Base-by-base conservation (phyloP, 2,797 vertebrate species). In the Pteronotus mesoamericanus region DNA sequence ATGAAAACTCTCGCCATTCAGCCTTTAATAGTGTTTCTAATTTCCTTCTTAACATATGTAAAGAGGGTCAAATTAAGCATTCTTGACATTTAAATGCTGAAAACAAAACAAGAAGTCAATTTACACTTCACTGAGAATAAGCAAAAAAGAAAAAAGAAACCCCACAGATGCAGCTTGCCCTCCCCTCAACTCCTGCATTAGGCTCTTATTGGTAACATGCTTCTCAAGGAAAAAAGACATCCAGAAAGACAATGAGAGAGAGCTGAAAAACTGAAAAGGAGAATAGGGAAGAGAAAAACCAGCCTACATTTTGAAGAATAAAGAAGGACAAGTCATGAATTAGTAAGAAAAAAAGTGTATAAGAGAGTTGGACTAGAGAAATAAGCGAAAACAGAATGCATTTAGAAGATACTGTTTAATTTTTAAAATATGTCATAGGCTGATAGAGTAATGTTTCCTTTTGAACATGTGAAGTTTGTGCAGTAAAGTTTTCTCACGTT, bases 31-130 rank as follows among this genome's bases (percentile, higher is more conserved):
- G n/a, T 29, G 24, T 71, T 93, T 88, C 92, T 94, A 64, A 95
- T 93, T 97, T 95, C 80, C 87, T 97, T 95, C 90, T 94, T 93
- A 86, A 89, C 57, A 80, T 94, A 93, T 94, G 89, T 84, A 96
- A 92, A 95, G 71, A 34, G 12, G 89, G 94, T 97, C 79, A 89
- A 48, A 94, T 96, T 83, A 89, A 96, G 66, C 44, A 77, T 72
- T 89, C 92, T 97, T 93, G 92, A 96, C 90, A 96, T 94, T 94
- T 95, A 93, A 66, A 84, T 66, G 94, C 46, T 80, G 79, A 83
- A 95, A 91, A 95, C 72, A 96, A 94, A 97, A 95, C 59, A 97
- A 92, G 91, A 87, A 92, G 48, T 53, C 44, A 90, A 93, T 92
- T 95, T 94, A 79, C 5, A 92, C 64, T 95, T 97, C 84, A 90